phyloP scores from a whole-genome alignment of 2,797 vertebrate genomes.

The Todus mexicanus region DNA sequence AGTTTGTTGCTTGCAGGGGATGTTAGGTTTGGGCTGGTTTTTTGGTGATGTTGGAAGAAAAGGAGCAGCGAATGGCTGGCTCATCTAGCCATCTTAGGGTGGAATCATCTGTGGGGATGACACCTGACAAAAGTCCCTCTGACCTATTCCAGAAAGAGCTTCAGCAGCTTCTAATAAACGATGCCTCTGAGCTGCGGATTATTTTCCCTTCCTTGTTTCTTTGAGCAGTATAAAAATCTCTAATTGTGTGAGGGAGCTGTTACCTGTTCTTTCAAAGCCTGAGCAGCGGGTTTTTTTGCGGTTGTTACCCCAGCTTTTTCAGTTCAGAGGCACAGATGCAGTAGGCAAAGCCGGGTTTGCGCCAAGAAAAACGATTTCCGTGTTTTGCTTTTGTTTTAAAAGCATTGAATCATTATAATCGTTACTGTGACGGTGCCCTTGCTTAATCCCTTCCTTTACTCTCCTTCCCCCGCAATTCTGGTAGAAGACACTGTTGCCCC shows the following conservation, averaged over 20 bases:
- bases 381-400: not conserved
- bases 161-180: not conserved
- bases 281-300: not conserved
- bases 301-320: not conserved
- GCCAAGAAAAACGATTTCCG: not conserved
- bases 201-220: not conserved
- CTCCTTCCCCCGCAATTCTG: not conserved
- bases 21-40: accelerated
- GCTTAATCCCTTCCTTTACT: not conserved
- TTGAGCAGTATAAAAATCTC: not conserved
- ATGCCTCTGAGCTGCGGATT: not conserved
- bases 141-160: not conserved
- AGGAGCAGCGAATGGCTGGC: not conserved
- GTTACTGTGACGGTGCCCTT: not conserved
- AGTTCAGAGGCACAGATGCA: not conserved
- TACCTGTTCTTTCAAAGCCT: not conserved
- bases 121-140: not conserved
- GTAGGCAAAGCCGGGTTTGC: not conserved
- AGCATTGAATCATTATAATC: not conserved
- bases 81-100: not conserved
- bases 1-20: not conserved
- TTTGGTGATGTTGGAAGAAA: not conserved
- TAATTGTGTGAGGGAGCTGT: not conserved
- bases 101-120: not conserved
- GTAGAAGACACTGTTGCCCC: not conserved